Percentiles rank a stretch among this genome's conserved stretches.
Conservation (phyloP, 2,797 vertebrate genomes). For the Tokudaia tokunoshimensis region DNA sequence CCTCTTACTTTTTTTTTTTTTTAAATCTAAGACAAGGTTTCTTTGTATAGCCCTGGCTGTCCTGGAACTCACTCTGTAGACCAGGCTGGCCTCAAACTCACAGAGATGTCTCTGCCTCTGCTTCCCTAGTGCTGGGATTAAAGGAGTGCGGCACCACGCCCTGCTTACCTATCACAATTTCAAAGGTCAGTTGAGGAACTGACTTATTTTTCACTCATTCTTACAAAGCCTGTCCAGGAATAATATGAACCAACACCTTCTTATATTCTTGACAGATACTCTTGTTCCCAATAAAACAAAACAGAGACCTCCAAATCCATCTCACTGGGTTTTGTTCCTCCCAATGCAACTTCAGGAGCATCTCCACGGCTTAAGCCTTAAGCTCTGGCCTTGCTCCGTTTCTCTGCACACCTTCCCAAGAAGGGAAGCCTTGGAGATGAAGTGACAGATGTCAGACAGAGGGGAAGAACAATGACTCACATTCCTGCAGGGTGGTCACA, state of each 20-base stretch:
- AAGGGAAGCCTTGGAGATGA: not conserved
- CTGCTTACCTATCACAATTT: not conserved
- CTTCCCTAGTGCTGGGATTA: not conserved
- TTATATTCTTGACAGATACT: not conserved
- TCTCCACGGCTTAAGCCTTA: not conserved
- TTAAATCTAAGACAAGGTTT: not conserved
- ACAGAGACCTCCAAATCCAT: not conserved
- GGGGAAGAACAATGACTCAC: not conserved
- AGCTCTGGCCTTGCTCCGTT: not conserved
- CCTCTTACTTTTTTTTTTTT: not conserved
- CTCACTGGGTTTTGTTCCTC: not conserved
- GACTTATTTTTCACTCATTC: not conserved
- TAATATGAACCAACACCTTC: not conserved
- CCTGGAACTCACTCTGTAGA: not conserved
- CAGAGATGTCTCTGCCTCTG: not conserved
- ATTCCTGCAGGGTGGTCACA: not conserved
- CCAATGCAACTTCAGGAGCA: not conserved
- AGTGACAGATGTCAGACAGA: conserved; percentile 1
- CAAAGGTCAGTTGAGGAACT: conserved; percentile 48
- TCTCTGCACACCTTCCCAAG: not conserved
- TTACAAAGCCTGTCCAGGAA: conserved; percentile 27
- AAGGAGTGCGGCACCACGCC: not conserved
- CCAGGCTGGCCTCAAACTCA: not conserved
- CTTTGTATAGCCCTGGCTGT: not conserved
- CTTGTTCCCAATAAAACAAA: not conserved